A percentile compares a stretch with the other conserved stretches of the same genome.
Conservation (phyloP, 2,113 vertebrate species). For the Xiphophorus maculatus region DNA sequence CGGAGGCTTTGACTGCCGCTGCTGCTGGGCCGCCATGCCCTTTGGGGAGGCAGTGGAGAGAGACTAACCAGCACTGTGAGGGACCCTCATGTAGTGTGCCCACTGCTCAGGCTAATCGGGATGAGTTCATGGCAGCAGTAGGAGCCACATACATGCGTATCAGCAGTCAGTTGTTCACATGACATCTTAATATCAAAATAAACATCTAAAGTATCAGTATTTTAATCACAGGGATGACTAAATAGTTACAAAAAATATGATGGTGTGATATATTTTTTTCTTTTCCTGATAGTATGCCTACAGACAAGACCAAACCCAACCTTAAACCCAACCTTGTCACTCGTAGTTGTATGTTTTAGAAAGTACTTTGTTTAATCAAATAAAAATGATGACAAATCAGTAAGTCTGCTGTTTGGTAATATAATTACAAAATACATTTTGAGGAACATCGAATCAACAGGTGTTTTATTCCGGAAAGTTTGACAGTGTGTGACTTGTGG, state of each 20-base stretch:
- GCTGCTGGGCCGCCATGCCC: slow-evolving; percentile 51
- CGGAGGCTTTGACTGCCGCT: slow-evolving; percentile 68
- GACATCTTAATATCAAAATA: slow-evolving; percentile 11
- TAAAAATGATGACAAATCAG: background rate
- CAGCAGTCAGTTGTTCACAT: slow-evolving; percentile 23
- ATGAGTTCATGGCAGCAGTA: slow-evolving; percentile 71
- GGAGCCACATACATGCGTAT: slow-evolving; percentile 51
- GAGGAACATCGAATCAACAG: background rate
- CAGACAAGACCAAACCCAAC: slow-evolving; percentile 2
- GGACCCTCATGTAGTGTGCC: slow-evolving; percentile 66
- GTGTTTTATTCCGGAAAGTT: background rate
- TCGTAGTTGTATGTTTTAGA: background rate
- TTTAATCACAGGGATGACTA: background rate
- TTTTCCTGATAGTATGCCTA: background rate
- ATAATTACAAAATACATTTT: background rate
- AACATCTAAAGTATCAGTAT: slow-evolving; percentile 12
- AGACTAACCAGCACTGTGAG: slow-evolving; percentile 68
- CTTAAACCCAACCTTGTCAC: too few species aligned
- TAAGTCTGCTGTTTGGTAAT: background rate
- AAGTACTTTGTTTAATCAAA: background rate
- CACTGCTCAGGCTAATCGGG: slow-evolving; percentile 67
- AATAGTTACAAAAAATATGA: background rate
- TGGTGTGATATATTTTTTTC: slow-evolving; percentile 3
- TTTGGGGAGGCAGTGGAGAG: slow-evolving; percentile 69
- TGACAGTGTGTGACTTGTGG: background rate